Base-by-base conservation (phyloP, 2,888 invertebrate genomes). In the Volucella inanis region DNA sequence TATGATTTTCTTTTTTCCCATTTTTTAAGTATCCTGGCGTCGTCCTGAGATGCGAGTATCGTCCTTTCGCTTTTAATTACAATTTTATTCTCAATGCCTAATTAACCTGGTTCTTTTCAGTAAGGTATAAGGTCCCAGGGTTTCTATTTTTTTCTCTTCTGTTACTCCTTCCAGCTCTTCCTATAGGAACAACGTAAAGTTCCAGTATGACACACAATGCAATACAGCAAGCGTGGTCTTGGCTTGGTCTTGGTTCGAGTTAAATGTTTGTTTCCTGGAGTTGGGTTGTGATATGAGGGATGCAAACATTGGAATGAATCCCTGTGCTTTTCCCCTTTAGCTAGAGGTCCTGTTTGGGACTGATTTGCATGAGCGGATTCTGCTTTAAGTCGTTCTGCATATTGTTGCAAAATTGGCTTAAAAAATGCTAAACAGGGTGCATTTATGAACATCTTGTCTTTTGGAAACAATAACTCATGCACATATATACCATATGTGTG, bases 1-100 rank as follows among this genome's bases (percentile, higher is more conserved):
- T 85, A 77, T 81, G 81, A 81, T 71, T 85, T 65, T 67, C 62
- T 49, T 11, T 52, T 18, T 39, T 49, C 52, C 18, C 38, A n/a
- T n/a, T n/a, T n/a, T n/a, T n/a, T n/a, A n/a, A n/a, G 75, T 59
- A 64, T 45, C 50, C 67, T 45, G 57, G 59, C 52, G 65, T 41
- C 75, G 68, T 72, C 67, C 61, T 81, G 71, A 81, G 76, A 81
- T 85, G 80, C 31, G 4, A 31, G 31, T 85, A 43, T 76, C 57
- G n/a, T 72, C 31, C 61, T 76, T 81, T 85, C 72, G 81, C 71
- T 85, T 85, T 85, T 85, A 85, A 85, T 85, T 85, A 85, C 85
- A 85, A 81, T 85, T 85, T 81, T 77, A 64, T 81, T 85, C 81
- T 85, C 76, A 81, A 81, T 85, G 85, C 81, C 76, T 77, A 85